Conservation (phyloP, 2,797 vertebrate species). For the Enteromius viviparus region DNA sequence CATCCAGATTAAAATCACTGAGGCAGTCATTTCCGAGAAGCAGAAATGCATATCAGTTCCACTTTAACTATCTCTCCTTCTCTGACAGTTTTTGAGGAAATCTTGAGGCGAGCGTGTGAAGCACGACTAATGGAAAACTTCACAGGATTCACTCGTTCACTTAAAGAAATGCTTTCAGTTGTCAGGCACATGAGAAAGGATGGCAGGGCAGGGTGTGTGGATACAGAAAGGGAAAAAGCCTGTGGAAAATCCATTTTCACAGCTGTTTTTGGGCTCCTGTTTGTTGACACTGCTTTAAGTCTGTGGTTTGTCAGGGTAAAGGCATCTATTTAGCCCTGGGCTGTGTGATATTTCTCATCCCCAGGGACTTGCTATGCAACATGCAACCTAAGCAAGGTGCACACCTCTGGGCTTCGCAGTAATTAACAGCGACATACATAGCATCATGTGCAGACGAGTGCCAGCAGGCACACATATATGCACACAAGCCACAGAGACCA, state of each 20-base stretch:
- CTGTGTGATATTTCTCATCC: conserved; percentile 51
- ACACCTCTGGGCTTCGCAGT: conserved; percentile 50
- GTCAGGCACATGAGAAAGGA: conserved; percentile 53
- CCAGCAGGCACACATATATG: conserved; percentile 19
- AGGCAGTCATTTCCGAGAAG: conserved; percentile 58
- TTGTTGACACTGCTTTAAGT: conserved; percentile 58
- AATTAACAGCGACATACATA: conserved; percentile 53
- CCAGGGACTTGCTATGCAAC: conserved; percentile 47
- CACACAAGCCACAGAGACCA: conserved; percentile 1
- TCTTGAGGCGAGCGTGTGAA: conserved; percentile 51
- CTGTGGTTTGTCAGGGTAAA: conserved; percentile 54
- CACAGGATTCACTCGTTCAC: conserved; percentile 60
- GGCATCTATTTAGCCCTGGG: conserved; percentile 52
- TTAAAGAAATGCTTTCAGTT: conserved; percentile 62
- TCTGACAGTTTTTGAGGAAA: conserved; percentile 50
- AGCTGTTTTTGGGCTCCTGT: conserved; percentile 42
- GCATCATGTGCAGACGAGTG: conserved; percentile 8
- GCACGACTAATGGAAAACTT: conserved; percentile 72
- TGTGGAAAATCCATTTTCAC: conserved; percentile 50
- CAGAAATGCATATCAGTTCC: conserved; percentile 60
- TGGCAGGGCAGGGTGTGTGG: conserved; percentile 14
- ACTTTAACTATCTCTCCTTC: conserved; percentile 54
- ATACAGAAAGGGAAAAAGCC: conserved; percentile 16
- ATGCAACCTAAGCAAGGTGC: conserved; percentile 57
- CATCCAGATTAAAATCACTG: conserved; percentile 73